Percentiles rank a stretch among this genome's conserved stretches.
These are phyloP conservation scores for Philaethria dido DNA, from an alignment of 2,888 invertebrate species.

Conservation along the genomic window DNA sequence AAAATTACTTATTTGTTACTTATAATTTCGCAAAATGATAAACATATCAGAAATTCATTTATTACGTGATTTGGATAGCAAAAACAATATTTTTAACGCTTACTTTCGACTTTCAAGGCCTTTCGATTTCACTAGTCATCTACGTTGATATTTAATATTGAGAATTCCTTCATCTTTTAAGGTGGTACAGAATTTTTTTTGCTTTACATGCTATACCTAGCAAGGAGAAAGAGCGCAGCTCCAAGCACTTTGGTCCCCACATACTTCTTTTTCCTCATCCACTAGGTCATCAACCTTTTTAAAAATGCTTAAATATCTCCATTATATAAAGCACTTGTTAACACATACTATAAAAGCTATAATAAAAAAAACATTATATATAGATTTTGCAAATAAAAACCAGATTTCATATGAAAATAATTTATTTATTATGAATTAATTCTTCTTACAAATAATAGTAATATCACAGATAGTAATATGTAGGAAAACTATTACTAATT, in stretches of 20 bases:
- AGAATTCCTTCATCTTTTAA: neutral
- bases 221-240: too few relatives aligned
- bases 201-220: too few relatives aligned
- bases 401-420: neutral
- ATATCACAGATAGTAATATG: constrained; percentile 19
- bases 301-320: too few relatives aligned
- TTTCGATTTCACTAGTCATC: neutral
- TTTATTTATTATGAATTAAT: constrained; percentile 6
- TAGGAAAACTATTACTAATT: neutral
- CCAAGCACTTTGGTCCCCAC: too few relatives aligned
- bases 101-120: neutral
- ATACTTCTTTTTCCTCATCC: too few relatives aligned
- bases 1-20: neutral
- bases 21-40: neutral
- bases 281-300: too few relatives aligned
- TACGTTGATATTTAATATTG: neutral
- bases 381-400: neutral
- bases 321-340: too few relatives aligned
- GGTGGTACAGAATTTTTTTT: too few relatives aligned
- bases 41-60: neutral
- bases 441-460: constrained; percentile 14
- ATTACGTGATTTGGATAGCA: neutral
- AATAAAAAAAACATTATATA: neutral
- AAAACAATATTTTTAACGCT: too few relatives aligned
- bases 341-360: too few relatives aligned